Conservation (phyloP, 2,113 vertebrate species). For the Dolichallabes microphthalmus region DNA sequence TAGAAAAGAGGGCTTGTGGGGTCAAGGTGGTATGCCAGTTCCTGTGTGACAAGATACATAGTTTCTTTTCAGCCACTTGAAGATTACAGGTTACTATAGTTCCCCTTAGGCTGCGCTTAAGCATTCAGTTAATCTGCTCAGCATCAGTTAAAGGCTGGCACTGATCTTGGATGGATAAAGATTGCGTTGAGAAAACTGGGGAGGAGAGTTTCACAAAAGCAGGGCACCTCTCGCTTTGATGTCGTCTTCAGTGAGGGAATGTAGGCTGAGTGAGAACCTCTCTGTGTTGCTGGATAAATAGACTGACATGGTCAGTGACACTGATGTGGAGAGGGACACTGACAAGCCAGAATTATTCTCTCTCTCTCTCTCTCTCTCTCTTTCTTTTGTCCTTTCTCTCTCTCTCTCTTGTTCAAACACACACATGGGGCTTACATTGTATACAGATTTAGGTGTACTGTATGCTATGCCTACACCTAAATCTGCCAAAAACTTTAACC, state of each 20-base stretch:
- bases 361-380: slow-evolving; percentile 20
- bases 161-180: slow-evolving; percentile 75
- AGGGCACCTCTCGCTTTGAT: slow-evolving; percentile 82
- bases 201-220: slow-evolving; percentile 77
- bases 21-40: slow-evolving; percentile 65
- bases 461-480: neutral
- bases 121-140: slow-evolving; percentile 82
- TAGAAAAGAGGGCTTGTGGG: slow-evolving; percentile 67
- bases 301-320: slow-evolving; percentile 64
- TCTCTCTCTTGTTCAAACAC: neutral
- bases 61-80: slow-evolving; percentile 81
- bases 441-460: too few relatives aligned
- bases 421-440: neutral
- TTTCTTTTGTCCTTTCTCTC: neutral
- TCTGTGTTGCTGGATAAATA: slow-evolving; percentile 57
- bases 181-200: slow-evolving; percentile 83
- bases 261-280: slow-evolving; percentile 66
- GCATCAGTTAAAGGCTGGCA: slow-evolving; percentile 87
- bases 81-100: slow-evolving; percentile 78
- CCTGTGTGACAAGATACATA: slow-evolving; percentile 88
- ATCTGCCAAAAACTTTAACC: neutral
- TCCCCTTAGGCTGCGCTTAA: slow-evolving; percentile 80
- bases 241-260: slow-evolving; percentile 73
- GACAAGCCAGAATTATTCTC: slow-evolving; percentile 26
- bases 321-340: slow-evolving; percentile 60